Evolutionary conservation across 2,113 vertebrate species (phyloP).

Genomic region (Platichthys flesus): DNA sequence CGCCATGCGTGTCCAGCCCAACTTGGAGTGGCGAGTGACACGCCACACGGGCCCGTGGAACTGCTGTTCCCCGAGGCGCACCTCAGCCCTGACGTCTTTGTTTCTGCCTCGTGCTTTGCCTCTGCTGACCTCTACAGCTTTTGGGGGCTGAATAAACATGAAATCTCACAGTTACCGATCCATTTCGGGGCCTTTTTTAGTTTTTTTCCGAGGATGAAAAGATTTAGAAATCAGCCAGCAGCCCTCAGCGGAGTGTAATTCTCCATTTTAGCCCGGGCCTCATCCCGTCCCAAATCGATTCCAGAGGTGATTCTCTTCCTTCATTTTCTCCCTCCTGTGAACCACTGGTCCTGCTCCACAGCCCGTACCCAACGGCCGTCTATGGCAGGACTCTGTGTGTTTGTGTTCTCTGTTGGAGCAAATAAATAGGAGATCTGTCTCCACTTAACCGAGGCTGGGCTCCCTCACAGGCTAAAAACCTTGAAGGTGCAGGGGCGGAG

Average conservation of each 20-base stretch:
- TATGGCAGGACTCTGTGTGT: conserved; percentile 49
- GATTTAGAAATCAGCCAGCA: conserved; percentile 55
- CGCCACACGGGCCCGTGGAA: conserved; percentile 15
- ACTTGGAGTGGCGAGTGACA: conserved; percentile 23
- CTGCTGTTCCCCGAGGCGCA: conserved; percentile 2
- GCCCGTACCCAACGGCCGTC: conserved; percentile 38
- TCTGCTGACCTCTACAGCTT: conserved; percentile 6
- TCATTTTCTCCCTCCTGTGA: conserved; percentile 51
- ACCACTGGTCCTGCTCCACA: conserved; percentile 55
- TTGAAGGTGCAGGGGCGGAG: conserved; percentile 11
- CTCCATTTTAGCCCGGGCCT: conserved; percentile 53
- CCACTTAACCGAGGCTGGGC: conserved; percentile 68
- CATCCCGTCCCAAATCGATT: conserved; percentile 74
- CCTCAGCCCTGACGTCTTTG: conserved; percentile 28
- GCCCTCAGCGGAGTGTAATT: conserved; percentile 45
- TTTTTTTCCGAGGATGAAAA: conserved; percentile 37
- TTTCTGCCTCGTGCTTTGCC: conserved; percentile 8
- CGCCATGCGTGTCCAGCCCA: conserved; percentile 42
- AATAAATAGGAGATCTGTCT: conserved; percentile 66
- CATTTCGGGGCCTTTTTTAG: background rate
- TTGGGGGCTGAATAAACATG: conserved; percentile 30
- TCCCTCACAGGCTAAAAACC: conserved; percentile 51
- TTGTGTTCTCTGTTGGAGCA: conserved; percentile 67
- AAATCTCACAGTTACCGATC: conserved; percentile 37
- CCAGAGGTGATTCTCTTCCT: conserved; percentile 64